Evolutionary conservation across 2,888 invertebrate genomes (phyloP), one percentile per base, ranked within the genome.

Genomic region (Oxyteleia sp.): DNA sequence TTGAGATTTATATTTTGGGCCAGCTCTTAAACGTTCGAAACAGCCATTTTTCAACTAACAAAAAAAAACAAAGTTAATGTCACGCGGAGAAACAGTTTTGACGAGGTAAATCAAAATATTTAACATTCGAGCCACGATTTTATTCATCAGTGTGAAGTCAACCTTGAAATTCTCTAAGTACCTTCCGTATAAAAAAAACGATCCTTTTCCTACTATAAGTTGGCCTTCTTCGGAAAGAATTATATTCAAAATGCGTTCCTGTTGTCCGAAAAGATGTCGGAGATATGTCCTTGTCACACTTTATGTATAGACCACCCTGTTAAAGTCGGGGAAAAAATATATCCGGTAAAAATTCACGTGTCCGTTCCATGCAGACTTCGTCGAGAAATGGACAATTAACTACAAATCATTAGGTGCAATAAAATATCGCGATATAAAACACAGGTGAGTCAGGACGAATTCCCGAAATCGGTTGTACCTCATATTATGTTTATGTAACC

Each of bases 121-220:
- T 69, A 82, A 82, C 82, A 69, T 71, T 69, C 80, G 23, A 43
- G 43, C 59, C 43, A 59, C 80, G 80, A 61, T 43, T 81, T 55
- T 68, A 66, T 81, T 69, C 82, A 55, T 64, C 75, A 32, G 57
- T 35, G 68, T 32, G 55, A 68, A 63, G 47, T 38, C 57, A 47
- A 51, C 82, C 82, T 75, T 82, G 82, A 82, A 81, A 74, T 75
- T 75, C 47, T 53, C 74, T 81, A 81, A 81, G 81, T 81, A 81
- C 81, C 81, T 81, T 81, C 81, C 81, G 81, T 26, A 35, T 74
- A 45, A 66, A 74, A 80, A 80, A 80, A 80, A n/a, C n/a, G 41
- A 8, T 4, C 16, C 11, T 16, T 53, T 66, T 72, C 8, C 72
- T 71, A 26, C 69, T 26, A 38, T 45, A 64, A 53, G 13, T 13